phyloP scores from a whole-genome alignment of 2,888 invertebrate species.

The Zele albiditarsus region DNA sequence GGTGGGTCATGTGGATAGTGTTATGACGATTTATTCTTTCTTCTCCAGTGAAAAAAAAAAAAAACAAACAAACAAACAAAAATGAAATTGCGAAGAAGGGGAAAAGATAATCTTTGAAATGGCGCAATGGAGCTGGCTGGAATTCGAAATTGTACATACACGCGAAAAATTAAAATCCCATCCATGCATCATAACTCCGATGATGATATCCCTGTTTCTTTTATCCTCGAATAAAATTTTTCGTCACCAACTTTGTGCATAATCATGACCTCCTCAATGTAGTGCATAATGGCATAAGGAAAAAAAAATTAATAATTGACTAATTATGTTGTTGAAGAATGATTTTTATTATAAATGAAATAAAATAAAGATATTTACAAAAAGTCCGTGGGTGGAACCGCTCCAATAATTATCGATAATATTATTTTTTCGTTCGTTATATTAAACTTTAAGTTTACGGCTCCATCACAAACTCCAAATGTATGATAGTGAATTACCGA shows the following conservation, averaged over 20 bases:
- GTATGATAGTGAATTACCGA: background rate
- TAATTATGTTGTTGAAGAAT: constrained; percentile 74
- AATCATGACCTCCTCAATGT: constrained; percentile 66
- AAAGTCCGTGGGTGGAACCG: constrained; percentile 63
- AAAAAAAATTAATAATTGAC: constrained; percentile 67
- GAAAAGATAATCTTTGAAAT: constrained; percentile 39
- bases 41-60: constrained; percentile 61
- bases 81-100: constrained; percentile 8
- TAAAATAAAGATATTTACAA: constrained; percentile 73
- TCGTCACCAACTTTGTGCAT: constrained; percentile 72
- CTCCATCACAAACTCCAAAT: background rate
- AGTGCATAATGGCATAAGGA: constrained; percentile 52
- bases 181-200: constrained; percentile 67
- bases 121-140: constrained; percentile 69
- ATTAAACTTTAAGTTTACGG: background rate
- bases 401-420: constrained; percentile 33
- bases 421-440: constrained; percentile 25
- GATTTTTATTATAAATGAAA: constrained; percentile 74
- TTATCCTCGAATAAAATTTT: constrained; percentile 51
- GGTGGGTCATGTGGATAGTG: constrained; percentile 22
- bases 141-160: constrained; percentile 72
- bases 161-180: constrained; percentile 64
- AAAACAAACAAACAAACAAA: constrained; percentile 53
- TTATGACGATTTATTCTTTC: constrained; percentile 63
- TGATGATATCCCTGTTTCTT: constrained; percentile 55